Conservation (phyloP, 2,797 vertebrate species). For the Taenioides sp. region DNA sequence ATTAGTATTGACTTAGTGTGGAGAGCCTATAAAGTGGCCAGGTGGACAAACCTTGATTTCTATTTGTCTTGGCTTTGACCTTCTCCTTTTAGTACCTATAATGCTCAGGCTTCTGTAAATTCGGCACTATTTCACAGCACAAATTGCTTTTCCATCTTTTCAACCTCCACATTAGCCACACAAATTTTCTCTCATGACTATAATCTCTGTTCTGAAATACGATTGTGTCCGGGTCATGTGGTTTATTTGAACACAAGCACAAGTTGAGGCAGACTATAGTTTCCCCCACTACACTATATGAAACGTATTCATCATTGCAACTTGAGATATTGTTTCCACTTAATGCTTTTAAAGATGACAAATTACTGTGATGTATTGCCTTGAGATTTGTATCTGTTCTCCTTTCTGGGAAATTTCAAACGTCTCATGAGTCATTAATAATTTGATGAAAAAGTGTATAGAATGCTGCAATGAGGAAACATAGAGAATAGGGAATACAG, state of each 20-base stretch:
- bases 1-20: constrained; percentile 9
- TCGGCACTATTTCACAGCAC: constrained; percentile 5
- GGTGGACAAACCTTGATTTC: constrained; percentile 15
- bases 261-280: constrained; percentile 10
- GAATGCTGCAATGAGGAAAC: constrained; percentile 5
- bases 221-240: constrained; percentile 12
- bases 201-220: constrained; percentile 19
- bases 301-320: constrained; percentile 31
- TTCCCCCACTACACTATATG: constrained; percentile 7
- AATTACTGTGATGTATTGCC: constrained; percentile 14
- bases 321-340: constrained; percentile 23
- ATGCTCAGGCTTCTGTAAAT: constrained; percentile 7
- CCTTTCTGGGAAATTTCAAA: constrained; percentile 9
- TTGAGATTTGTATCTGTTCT: constrained; percentile 6
- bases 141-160: constrained; percentile 32
- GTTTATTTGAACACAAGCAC: constrained; percentile 9
- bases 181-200: constrained; percentile 22
- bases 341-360: constrained; percentile 36
- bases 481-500: not conserved
- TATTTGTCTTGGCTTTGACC: constrained; percentile 13
- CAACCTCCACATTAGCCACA: constrained; percentile 19
- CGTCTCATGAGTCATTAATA: constrained; percentile 6
- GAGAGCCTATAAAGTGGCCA: constrained; percentile 1
- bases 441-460: not conserved
- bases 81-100: constrained; percentile 10